phyloP scores from a whole-genome alignment of 2,113 vertebrate species.

The Puma concolor region DNA sequence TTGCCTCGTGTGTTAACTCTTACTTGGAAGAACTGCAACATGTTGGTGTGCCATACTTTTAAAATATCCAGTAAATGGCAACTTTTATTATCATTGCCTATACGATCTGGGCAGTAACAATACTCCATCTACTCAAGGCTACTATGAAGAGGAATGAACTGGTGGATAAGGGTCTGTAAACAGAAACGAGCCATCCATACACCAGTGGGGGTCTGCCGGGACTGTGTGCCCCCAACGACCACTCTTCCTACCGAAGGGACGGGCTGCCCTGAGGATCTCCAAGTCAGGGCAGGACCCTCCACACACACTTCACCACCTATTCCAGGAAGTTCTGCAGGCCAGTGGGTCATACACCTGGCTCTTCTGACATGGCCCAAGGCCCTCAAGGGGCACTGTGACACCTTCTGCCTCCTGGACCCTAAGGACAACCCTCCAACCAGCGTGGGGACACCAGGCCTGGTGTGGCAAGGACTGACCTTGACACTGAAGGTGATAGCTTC shows the following conservation, averaged over 20 bases:
- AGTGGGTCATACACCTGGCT: background rate
- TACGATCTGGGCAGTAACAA: background rate
- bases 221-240: background rate
- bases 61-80: background rate
- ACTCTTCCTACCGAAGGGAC: background rate
- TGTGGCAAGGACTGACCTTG: constrained; percentile 87
- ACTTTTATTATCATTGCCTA: background rate
- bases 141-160: background rate
- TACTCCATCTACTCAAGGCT: background rate
- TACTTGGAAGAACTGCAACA: background rate
- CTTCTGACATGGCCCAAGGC: background rate
- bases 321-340: background rate
- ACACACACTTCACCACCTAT: background rate
- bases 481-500: constrained; percentile 98
- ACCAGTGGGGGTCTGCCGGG: background rate
- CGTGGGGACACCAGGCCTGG: background rate
- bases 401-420: background rate
- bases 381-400: background rate
- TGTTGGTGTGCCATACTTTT: background rate
- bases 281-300: background rate
- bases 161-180: background rate
- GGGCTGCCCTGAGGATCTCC: background rate
- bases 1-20: background rate
- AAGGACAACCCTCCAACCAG: background rate
- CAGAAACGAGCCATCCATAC: background rate